Conservation (phyloP, 2,113 vertebrate species). For the Pangasianodon hypophthalmus region DNA sequence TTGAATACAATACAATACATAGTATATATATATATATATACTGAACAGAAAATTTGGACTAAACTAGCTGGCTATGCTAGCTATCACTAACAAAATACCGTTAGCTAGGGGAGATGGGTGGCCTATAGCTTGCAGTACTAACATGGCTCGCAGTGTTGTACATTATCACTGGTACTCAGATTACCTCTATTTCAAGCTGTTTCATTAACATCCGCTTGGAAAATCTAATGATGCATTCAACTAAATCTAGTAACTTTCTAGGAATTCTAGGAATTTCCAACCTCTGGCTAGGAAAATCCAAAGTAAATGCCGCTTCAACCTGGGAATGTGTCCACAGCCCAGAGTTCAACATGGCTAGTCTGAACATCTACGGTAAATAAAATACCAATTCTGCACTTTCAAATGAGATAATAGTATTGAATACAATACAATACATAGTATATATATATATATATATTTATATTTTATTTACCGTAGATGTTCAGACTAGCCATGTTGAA, state of each 20-base stretch:
- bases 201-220: background rate
- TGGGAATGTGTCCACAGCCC: background rate
- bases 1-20: too few relatives aligned
- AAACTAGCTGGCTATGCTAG: background rate
- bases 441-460: too few relatives aligned
- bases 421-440: too few relatives aligned
- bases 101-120: background rate
- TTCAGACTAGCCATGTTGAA: background rate
- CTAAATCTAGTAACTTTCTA: background rate
- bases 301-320: background rate
- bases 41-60: background rate
- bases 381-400: too few relatives aligned
- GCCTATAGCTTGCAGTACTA: background rate
- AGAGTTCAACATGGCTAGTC: background rate
- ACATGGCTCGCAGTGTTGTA: background rate
- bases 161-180: background rate
- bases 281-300: background rate
- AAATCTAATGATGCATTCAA: background rate
- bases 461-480: background rate
- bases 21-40: too few relatives aligned
- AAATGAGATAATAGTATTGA: too few relatives aligned
- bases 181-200: background rate
- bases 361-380: background rate
- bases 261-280: background rate
- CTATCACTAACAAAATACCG: background rate